Percentiles rank a stretch among this genome's conserved stretches.
Conservation (phyloP, 2,113 vertebrate genomes). For the Butorides virescens region DNA sequence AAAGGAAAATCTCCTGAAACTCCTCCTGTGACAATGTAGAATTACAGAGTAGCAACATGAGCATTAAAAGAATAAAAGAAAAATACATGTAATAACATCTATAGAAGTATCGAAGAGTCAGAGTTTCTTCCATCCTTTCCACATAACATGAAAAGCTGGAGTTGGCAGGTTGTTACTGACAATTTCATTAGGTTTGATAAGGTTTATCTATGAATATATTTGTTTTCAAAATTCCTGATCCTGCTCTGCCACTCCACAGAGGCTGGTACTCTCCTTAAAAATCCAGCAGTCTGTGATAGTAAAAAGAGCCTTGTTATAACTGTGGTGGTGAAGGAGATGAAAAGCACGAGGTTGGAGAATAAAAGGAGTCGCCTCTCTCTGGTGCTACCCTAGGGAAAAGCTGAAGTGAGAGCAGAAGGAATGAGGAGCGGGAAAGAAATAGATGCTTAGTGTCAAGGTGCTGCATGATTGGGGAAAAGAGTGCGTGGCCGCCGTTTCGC, state of each 20-base stretch:
- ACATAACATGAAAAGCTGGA: neutral
- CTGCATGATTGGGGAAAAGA: neutral
- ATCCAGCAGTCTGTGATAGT: neutral
- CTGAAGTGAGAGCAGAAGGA: neutral
- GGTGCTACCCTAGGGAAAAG: neutral
- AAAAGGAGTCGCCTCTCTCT: neutral
- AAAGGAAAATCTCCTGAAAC: neutral
- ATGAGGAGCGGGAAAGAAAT: neutral
- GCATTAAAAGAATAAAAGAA: neutral
- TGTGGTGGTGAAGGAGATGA: neutral
- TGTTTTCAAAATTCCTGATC: conserved; percentile 31
- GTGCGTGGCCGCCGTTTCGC: neutral
- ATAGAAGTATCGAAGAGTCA: neutral
- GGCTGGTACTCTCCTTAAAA: conserved; percentile 47
- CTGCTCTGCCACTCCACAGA: neutral
- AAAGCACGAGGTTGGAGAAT: neutral
- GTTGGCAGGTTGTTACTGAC: neutral
- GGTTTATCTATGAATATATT: neutral
- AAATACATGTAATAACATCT: neutral
- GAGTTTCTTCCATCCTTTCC: neutral
- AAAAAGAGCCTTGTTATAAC: neutral
- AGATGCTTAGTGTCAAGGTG: neutral
- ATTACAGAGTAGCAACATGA: neutral
- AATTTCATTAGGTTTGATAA: neutral
- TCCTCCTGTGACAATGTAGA: neutral